These are phyloP conservation scores for Apus apus DNA, from an alignment of 2,113 vertebrate genomes.

Conservation along the genomic window DNA sequence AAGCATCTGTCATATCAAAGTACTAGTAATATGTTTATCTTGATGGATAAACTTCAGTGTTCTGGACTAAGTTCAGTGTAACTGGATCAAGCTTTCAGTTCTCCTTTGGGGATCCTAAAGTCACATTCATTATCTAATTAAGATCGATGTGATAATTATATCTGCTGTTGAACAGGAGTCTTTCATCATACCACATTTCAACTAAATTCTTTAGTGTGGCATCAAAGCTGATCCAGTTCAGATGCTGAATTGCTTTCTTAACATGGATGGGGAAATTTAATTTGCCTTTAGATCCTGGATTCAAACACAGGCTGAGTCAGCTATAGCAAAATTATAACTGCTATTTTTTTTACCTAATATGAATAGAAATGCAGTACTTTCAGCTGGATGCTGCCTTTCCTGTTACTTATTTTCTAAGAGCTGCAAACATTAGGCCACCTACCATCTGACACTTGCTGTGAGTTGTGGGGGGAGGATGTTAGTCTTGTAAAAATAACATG, in stretches of 20 bases:
- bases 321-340: not conserved
- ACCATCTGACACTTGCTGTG: not conserved
- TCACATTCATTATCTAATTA: constrained; percentile 49
- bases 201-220: not conserved
- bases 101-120: constrained; percentile 16
- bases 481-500: accelerated
- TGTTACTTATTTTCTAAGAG: not conserved
- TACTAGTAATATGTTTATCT: not conserved
- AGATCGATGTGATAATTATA: constrained; percentile 25
- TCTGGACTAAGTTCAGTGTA: constrained; percentile 24
- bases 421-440: not conserved
- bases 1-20: constrained; percentile 25
- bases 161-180: constrained; percentile 2
- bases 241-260: constrained; percentile 26
- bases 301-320: not conserved
- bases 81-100: constrained; percentile 7
- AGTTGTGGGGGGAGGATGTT: not conserved
- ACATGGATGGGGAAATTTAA: constrained; percentile 4
- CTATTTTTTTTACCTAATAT: not conserved
- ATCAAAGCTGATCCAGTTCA: constrained; percentile 35
- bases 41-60: constrained; percentile 34
- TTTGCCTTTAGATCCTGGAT: constrained; percentile 30
- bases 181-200: constrained; percentile 19
- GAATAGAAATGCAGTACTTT: not conserved
- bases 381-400: not conserved